Evolutionary conservation across 2,888 invertebrate species (phyloP).

Genomic region (Drosophila vallismaia): DNA sequence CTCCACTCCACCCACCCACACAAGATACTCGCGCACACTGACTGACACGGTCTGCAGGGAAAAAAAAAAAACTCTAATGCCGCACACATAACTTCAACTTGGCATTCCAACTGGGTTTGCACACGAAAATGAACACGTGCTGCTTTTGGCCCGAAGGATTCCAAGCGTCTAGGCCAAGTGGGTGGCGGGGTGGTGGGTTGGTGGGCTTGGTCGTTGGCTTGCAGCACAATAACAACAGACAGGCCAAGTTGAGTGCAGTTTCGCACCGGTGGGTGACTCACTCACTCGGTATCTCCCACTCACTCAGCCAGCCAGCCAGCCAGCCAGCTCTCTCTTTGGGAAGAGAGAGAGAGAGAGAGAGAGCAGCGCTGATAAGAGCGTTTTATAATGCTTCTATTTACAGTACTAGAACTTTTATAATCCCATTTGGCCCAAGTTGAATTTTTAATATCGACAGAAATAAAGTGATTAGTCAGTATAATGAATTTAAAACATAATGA

Average conservation of each 20-base stretch:
- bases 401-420: neutral
- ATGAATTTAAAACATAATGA: neutral
- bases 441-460: neutral
- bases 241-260: slow-evolving; percentile 49
- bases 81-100: slow-evolving; percentile 46
- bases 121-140: slow-evolving; percentile 76
- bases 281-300: slow-evolving; percentile 39
- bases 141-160: slow-evolving; percentile 47
- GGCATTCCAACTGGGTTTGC: slow-evolving; percentile 66
- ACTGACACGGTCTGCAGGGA: slow-evolving; percentile 19
- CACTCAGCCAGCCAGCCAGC: slow-evolving; percentile 6
- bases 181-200: neutral
- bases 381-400: slow-evolving; percentile 1
- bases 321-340: slow-evolving; percentile 55
- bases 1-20: slow-evolving; percentile 12
- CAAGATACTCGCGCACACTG: slow-evolving; percentile 3
- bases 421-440: neutral
- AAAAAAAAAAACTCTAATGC: slow-evolving; percentile 11
- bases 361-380: slow-evolving; percentile 48
- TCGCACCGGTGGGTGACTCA: slow-evolving; percentile 35
- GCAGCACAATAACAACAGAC: slow-evolving; percentile 70
- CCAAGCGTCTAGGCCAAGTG: neutral
- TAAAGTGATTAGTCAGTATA: neutral
- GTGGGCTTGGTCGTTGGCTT: slow-evolving; percentile 39
- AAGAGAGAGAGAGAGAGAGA: slow-evolving; percentile 25